phyloP scores from a whole-genome alignment of 2,797 vertebrate genomes.

The Rhinophrynus dorsalis region DNA sequence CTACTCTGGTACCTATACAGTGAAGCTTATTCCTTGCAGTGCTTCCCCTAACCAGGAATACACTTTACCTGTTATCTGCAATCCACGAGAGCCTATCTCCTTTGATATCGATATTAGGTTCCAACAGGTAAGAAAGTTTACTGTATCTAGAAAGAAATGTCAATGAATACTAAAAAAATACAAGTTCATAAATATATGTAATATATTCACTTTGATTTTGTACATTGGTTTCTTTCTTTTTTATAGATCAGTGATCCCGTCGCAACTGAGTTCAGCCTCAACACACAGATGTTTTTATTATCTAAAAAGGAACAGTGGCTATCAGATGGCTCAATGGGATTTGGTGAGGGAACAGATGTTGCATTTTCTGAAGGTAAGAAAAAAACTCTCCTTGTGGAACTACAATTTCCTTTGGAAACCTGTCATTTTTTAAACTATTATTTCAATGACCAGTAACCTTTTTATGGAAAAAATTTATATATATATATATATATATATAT shows the following conservation, averaged over 20 bases:
- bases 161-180: not conserved
- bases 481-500: not conserved
- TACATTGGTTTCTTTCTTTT: not conserved
- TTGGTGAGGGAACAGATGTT: constrained; percentile 76
- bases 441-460: too few relatives aligned
- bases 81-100: constrained; percentile 75
- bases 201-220: not conserved
- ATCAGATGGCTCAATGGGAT: constrained; percentile 82
- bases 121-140: constrained; percentile 73
- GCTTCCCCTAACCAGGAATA: constrained; percentile 78
- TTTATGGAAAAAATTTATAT: too few relatives aligned
- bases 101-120: constrained; percentile 86
- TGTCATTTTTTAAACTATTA: too few relatives aligned
- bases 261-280: constrained; percentile 82
- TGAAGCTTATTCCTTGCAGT: constrained; percentile 77
- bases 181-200: not conserved
- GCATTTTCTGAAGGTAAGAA: constrained; percentile 77
- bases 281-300: constrained; percentile 82
- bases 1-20: constrained; percentile 82
- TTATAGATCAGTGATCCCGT: constrained; percentile 82
- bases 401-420: too few relatives aligned
- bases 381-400: not conserved
- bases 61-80: constrained; percentile 76
- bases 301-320: constrained; percentile 82
- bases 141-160: not conserved